Evolutionary conservation across 2,888 invertebrate species (phyloP), one percentile per base, ranked within the genome.

Genomic region (Netelia melanura): DNA sequence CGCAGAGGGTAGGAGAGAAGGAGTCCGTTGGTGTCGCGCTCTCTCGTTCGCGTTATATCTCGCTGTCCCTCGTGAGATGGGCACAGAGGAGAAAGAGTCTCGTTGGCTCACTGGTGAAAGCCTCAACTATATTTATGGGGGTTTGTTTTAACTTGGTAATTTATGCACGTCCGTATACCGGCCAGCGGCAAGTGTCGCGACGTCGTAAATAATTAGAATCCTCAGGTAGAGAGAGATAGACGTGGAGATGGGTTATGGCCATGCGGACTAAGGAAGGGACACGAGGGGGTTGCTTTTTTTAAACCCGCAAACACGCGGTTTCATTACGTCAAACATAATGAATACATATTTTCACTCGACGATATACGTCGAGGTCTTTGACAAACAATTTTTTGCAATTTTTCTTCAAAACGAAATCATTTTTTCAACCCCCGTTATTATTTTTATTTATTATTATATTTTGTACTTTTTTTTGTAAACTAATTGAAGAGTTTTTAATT

Each of bases 81-180:
- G 54, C 38, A 56, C 65, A 17, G 30, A 8, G 56, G 80, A 81
- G 84, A 78, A 83, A 80, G 78, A 75, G 74, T 82, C 77, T 72
- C 62, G 23, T 43, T 48, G 74, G 43, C 67, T 44, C 25, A 56
- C 65, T 17, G 65, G 71, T 38, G 61, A 11, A 14, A 10, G 74
- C 80, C 77, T 80, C 76, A 71, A 61, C 76, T 84, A 74, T 88
- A 89, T 89, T 89, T 89, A 89, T 87, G 86, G 83, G 86, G 86
- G 88, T 88, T 87, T 87, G 86, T 87, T 89, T 88, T 87, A 88
- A 89, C 87, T 85, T 84, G 83, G 67, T 86, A 85, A 88, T 87
- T 87, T 86, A 87, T 83, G 81, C 78, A 68, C 74, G 78, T 83
- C 82, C 70, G 81, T 74, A 76, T 71, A 64, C 38, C 78, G 70